phyloP scores from a whole-genome alignment of 2,888 invertebrate species.

The Parasteatoda lunata region DNA sequence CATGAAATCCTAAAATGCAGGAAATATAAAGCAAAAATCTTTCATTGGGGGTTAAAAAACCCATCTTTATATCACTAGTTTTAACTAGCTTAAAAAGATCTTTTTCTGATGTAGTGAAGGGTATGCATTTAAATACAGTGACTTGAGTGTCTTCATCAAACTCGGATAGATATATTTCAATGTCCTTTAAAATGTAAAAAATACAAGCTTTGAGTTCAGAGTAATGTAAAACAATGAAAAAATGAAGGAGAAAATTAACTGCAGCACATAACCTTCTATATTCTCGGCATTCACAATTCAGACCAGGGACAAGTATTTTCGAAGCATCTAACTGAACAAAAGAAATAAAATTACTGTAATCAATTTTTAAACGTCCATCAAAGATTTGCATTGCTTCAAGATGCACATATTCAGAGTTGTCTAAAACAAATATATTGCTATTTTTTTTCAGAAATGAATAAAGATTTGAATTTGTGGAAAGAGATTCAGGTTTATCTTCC shows the following conservation, averaged over 20 bases:
- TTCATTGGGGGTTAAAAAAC: neutral
- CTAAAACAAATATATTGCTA: neutral
- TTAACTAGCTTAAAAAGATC: neutral
- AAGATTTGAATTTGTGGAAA: neutral
- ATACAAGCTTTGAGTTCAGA: neutral
- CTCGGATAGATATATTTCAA: neutral
- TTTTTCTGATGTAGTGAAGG: neutral
- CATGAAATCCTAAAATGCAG: neutral
- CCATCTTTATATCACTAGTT: neutral
- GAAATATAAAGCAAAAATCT: neutral
- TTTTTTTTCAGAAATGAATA: neutral
- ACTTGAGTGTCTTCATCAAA: neutral
- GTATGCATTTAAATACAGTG: neutral
- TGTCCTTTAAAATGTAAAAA: conserved; percentile 11
- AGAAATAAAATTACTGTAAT: neutral
- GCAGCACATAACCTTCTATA: neutral
- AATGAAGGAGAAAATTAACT: neutral
- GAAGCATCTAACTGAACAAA: too few relatives aligned
- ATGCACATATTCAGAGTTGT: neutral
- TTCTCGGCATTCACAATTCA: neutral
- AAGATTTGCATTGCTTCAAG: neutral
- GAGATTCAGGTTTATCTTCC: neutral
- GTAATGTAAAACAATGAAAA: neutral
- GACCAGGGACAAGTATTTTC: neutral
- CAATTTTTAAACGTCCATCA: neutral